Evolutionary conservation across 2,888 invertebrate genomes (phyloP).

Genomic region (Ferrisia virgata): DNA sequence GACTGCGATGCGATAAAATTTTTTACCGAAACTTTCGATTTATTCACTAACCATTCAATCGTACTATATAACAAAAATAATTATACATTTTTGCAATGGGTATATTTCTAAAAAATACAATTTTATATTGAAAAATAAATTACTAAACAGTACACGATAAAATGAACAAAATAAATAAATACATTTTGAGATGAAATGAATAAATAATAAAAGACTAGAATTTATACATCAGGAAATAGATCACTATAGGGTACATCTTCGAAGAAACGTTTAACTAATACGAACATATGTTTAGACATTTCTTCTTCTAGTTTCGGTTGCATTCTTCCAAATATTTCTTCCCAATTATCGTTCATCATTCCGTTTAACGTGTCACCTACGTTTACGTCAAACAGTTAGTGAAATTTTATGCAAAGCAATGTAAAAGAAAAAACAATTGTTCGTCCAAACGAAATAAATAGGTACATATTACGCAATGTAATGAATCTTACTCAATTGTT

Average conservation of each 20-base stretch:
- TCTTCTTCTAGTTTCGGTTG: conserved; percentile 63
- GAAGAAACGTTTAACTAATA: conserved; percentile 13
- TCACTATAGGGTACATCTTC: conserved; percentile 23
- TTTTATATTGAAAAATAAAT: background rate
- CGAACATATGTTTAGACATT: conserved; percentile 39
- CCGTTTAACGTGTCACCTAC: conserved; percentile 61
- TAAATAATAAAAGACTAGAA: background rate
- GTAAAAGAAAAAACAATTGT: background rate
- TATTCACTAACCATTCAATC: too few species aligned
- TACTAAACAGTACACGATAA: background rate
- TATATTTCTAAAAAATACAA: background rate
- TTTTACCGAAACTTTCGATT: background rate
- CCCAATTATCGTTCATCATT: conserved; percentile 67
- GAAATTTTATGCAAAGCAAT: background rate
- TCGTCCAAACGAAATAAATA: background rate
- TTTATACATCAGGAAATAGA: conserved; percentile 39
- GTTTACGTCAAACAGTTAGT: background rate
- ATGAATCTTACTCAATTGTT: conserved; percentile 16
- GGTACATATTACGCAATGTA: background rate
- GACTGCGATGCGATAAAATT: conserved; percentile 9
- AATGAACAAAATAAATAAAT: background rate
- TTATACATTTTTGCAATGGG: too few species aligned
- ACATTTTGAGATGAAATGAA: background rate
- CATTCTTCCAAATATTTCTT: conserved; percentile 65
- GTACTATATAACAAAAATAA: background rate